Evolutionary conservation across 1,140 invertebrate genomes (phyloP).

Genomic region (Ceratina japonica): DNA sequence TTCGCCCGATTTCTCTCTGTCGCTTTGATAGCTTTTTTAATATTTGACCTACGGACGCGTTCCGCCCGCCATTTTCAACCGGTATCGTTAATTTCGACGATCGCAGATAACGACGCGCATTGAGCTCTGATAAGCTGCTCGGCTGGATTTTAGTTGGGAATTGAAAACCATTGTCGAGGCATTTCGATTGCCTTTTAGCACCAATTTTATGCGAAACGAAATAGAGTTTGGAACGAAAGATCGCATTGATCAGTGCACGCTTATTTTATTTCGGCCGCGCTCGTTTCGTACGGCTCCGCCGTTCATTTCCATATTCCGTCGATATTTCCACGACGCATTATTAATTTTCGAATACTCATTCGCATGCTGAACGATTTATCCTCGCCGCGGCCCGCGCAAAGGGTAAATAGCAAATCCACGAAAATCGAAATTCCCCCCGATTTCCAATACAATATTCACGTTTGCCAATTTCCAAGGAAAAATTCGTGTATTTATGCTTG

Average conservation of each 20-base stretch:
- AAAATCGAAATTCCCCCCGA: slow-evolving; percentile 18
- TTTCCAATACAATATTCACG: slow-evolving; percentile 35
- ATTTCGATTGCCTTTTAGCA: no score
- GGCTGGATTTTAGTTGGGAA: no score
- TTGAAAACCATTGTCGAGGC: no score
- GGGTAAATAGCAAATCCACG: slow-evolving; percentile 21
- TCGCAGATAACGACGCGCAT: no score
- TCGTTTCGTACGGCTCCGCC: neutral
- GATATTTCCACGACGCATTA: slow-evolving; percentile 4
- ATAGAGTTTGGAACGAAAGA: no score
- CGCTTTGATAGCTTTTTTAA: neutral
- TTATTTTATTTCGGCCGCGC: slow-evolving; percentile 5
- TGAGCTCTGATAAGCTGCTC: no score
- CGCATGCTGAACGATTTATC: slow-evolving; percentile 27
- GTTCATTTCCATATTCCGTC: slow-evolving; percentile 7
- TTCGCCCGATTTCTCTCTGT: slow-evolving; percentile 4
- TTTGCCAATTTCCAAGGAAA: slow-evolving; percentile 22
- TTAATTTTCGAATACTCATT: slow-evolving; percentile 53
- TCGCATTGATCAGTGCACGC: neutral
- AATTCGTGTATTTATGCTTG: neutral
- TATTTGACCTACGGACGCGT: neutral
- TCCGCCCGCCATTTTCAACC: no score
- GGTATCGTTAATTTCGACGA: no score
- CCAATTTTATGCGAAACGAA: no score
- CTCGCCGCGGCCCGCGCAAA: neutral